Evolutionary conservation across 2,113 vertebrate species (phyloP), one percentile per base, ranked within the genome.

Genomic region (Trinectes maculatus): DNA sequence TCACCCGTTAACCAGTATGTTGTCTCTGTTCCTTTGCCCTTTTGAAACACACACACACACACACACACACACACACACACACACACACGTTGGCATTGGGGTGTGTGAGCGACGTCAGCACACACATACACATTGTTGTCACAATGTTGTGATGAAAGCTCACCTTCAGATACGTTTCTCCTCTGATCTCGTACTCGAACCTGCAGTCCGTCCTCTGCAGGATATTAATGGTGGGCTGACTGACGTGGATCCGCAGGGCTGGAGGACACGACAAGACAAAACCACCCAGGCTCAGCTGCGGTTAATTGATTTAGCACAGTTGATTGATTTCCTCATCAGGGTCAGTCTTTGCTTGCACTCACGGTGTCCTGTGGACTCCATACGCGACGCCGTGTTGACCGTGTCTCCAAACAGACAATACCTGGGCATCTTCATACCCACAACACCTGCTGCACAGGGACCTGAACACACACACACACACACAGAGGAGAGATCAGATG

Each of bases 281-380:
- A 59, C 21, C 3, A 22, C 2, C 19, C 15, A 11, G 47, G 18
- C 63, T 16, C 11, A 18, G 13, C 46, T 21, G 36, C 29, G 16
- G 4, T 56, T 7, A 24, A 15, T 25, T 61, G 4, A 54, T 69
- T 44, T 36, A 40, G 66, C 74, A 19, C 59, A 6, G 26, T 22
- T 56, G 49, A 69, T 51, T 29, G 15, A 16, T 36, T n/a, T 39
- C 29, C 13, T 54, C 15, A 8, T n/a, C 39, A 19, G 39, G 7
- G 39, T 40, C 8, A 13, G 21, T 24, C 1, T 68, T 10, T 39
- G 9, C 47, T 1, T 31, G 8, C 18, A 40, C 95, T 96, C 93
- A 98, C 96, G 96, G 70, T 96, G 93, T 86, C 96, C 96, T 0
- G 96, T 94, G 19, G 96, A 98, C 92, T 98, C 97, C 96, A 98